Base-by-base conservation (phyloP, 1,140 invertebrate species). In the Drosophila nigromelanica region DNA sequence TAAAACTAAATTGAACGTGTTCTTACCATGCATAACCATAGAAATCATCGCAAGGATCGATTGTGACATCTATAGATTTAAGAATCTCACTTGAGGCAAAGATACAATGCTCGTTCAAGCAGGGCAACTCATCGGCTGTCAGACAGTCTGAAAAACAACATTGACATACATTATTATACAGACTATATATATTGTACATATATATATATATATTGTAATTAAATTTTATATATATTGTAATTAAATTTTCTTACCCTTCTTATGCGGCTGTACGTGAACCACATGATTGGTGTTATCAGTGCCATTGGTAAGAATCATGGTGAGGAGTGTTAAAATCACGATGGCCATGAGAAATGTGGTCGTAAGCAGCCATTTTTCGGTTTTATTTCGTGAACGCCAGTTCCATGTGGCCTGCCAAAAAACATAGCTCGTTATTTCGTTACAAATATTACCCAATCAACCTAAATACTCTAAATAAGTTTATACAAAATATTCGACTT, bases 41-140 rank as follows among this genome's bases (percentile, higher is more conserved):
- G 92, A 99, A 99, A 92, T 99, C 97, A 7, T 97, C 94, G 91
- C 98, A 99, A 0, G 98, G 98, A 91, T 98, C 94, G 3, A 95
- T 94, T 1, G 92, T 93, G 0, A 92, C 91, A 90, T 99, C 97
- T 92, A 99, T 96, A 1, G 96, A 96, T 66, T 95, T 95, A 40
- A 98, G 93, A 39, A 99, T 95, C 58, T 96, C 94, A 45, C 96
- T 96, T 0, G 98, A 95, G 0, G 97, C 96, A 58, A 95, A 96
- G 5, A 99, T 95, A 89, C 98, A 98, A 5, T 95, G 95, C 63
- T 96, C 94, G 10, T 96, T 96, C 8, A 98, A 92, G 90, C 97
- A 98, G 50, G 94, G 93, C 18, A 92, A 75, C 51, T 86, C 71
- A 45, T 68, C 72, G 5, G 77, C 71, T 1, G 63, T 30, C 4